phyloP scores from a whole-genome alignment of 1,140 invertebrate species.

The Mizuhopecten yessoensis region DNA sequence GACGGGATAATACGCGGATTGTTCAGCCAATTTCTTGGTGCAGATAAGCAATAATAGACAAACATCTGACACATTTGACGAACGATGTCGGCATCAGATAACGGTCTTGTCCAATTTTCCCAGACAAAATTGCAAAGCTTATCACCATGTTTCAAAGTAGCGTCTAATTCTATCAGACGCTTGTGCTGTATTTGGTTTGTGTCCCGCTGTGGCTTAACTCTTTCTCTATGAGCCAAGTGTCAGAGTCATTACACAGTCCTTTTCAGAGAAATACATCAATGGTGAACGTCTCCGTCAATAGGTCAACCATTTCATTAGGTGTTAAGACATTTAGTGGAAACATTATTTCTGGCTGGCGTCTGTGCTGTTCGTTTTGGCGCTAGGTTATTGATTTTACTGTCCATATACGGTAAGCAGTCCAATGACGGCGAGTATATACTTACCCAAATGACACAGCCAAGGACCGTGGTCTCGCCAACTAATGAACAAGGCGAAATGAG shows the following conservation, averaged over 20 bases:
- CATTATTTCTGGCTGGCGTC: constrained; percentile 24
- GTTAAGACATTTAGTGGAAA: constrained; percentile 34
- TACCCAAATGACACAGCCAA: not conserved
- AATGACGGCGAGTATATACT: not conserved
- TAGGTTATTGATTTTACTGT: not conserved
- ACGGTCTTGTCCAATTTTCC: not conserved
- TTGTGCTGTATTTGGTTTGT: not conserved
- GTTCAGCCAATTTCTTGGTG: not conserved
- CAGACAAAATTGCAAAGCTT: not conserved
- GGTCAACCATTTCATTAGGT: constrained; percentile 38
- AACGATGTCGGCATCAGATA: not conserved
- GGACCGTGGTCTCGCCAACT: not conserved
- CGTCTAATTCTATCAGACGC: not conserved
- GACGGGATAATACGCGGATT: not conserved
- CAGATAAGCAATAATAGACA: not conserved
- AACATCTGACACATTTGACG: not conserved
- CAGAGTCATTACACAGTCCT: not conserved
- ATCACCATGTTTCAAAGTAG: not conserved
- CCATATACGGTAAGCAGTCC: not conserved
- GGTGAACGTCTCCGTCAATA: constrained; percentile 10
- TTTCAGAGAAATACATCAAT: constrained; percentile 2
- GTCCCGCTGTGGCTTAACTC: not conserved
- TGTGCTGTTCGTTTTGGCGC: not conserved
- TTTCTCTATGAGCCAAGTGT: not conserved
- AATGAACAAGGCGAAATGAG: not conserved